Evolutionary conservation across 2,888 invertebrate genomes (phyloP).

Genomic region (Lasioglossum figueresi): DNA sequence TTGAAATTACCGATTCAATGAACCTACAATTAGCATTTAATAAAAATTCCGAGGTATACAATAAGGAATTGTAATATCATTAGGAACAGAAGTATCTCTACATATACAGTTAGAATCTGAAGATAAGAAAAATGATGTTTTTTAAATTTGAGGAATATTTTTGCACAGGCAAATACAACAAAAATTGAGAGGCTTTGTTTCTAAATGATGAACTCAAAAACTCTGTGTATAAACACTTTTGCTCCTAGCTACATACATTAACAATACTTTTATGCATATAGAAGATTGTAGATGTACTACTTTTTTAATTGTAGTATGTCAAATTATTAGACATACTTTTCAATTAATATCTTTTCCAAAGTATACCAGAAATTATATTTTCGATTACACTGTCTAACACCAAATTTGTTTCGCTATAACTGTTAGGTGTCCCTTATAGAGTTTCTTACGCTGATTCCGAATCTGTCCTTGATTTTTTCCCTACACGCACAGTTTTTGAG

Average conservation of each 20-base stretch:
- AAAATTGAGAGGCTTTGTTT: neutral
- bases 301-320: slow-evolving; percentile 25
- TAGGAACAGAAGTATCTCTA: slow-evolving; percentile 4
- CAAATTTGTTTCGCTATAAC: no score
- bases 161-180: neutral
- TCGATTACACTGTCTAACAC: no score
- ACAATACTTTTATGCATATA: slow-evolving; percentile 12
- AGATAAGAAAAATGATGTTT: neutral
- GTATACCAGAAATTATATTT: slow-evolving; percentile 10
- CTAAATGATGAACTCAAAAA: neutral
- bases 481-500: no score
- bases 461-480: no score
- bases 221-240: neutral
- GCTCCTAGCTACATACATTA: neutral
- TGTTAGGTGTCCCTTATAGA: no score
- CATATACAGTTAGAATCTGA: neutral
- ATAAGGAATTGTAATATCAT: neutral
- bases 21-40: slow-evolving; percentile 4
- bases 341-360: slow-evolving; percentile 14
- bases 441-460: no score
- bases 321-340: slow-evolving; percentile 11
- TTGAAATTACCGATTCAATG: neutral
- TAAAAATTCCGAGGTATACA: neutral
- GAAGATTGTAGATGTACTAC: slow-evolving; percentile 41
- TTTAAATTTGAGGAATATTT: neutral